phyloP scores from a whole-genome alignment of 2,113 vertebrate species.

The Brienomyrus brachyistius region DNA sequence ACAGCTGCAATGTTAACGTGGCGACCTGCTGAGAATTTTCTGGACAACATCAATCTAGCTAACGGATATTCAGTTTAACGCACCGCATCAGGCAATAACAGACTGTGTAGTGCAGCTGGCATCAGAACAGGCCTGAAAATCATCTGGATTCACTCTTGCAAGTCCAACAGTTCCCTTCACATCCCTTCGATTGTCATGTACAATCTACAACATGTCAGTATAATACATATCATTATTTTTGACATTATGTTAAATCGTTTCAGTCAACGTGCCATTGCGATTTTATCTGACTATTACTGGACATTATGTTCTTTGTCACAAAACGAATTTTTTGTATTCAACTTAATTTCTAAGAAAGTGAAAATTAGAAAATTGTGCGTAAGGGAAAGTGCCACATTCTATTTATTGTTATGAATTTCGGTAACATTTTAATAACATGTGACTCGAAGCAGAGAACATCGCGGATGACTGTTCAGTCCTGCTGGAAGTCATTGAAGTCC shows the following conservation, averaged over 20 bases:
- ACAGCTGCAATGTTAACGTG: not conserved
- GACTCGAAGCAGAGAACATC: not conserved
- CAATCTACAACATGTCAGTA: not conserved
- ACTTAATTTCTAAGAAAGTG: not conserved
- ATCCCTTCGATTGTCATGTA: not conserved
- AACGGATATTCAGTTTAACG: not conserved
- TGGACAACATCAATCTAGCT: not conserved
- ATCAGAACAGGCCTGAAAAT: not conserved
- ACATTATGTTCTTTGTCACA: not conserved
- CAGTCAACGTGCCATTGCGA: not conserved
- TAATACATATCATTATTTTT: not conserved
- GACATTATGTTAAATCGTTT: not conserved
- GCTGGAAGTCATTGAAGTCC: not conserved
- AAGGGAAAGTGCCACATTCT: not conserved
- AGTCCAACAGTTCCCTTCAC: not conserved
- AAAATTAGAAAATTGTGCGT: not conserved
- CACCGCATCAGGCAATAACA: not conserved
- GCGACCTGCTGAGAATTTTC: not conserved
- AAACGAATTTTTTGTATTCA: not conserved
- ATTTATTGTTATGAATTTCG: not conserved
- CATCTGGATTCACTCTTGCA: not conserved
- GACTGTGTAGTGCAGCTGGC: not conserved
- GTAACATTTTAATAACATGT: not conserved
- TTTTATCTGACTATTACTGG: not conserved
- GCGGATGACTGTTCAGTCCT: not conserved